Conservation (phyloP, 2,113 vertebrate genomes). For the Gopherus evgoodei region DNA sequence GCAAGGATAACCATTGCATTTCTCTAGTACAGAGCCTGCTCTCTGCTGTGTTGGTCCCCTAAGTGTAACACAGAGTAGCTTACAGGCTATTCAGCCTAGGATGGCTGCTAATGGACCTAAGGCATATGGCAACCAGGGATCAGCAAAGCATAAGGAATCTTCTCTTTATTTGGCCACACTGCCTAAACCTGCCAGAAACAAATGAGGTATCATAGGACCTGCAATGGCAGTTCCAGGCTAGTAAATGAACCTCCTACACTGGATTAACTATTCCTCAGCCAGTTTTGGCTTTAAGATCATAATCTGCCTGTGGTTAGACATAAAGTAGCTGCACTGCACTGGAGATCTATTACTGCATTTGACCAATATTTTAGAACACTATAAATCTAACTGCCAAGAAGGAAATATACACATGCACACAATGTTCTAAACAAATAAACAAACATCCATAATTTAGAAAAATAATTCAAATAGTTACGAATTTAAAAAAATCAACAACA, state of each 20-base stretch:
- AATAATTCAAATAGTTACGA: background rate
- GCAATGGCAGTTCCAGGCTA: background rate
- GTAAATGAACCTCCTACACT: background rate
- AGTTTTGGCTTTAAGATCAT: background rate
- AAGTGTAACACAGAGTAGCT: background rate
- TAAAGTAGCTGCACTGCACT: background rate
- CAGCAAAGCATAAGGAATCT: background rate
- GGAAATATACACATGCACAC: background rate
- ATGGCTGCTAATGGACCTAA: background rate
- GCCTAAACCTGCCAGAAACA: background rate
- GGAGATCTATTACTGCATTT: background rate
- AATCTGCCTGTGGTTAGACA: fast-evolving
- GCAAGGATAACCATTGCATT: background rate
- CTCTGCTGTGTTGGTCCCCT: background rate
- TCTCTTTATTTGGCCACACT: background rate
- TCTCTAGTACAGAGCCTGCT: background rate
- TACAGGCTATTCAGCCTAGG: background rate
- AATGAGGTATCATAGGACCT: background rate
- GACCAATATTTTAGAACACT: background rate
- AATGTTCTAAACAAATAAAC: background rate
- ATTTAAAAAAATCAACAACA: background rate
- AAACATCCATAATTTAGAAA: background rate
- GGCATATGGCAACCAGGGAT: background rate
- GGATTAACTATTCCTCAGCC: background rate
- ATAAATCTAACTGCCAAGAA: background rate